These are phyloP conservation scores for Taurulus bubalis DNA, from an alignment of 2,113 vertebrate genomes.

Conservation along the genomic window DNA sequence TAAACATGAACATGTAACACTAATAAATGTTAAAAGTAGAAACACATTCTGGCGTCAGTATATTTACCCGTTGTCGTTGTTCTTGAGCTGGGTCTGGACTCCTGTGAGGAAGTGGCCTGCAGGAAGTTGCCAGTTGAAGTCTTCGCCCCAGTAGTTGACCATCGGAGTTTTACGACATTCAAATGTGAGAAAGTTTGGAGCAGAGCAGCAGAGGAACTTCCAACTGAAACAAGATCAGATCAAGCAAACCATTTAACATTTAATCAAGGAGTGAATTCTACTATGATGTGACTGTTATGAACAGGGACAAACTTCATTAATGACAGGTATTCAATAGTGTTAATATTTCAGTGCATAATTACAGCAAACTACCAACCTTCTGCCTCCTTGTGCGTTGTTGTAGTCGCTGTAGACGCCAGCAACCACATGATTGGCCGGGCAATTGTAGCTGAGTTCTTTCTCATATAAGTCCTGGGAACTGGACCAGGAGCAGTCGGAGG, in stretches of 20 bases:
- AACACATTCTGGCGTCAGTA: no score
- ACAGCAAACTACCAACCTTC: background rate
- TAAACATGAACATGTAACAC: no score
- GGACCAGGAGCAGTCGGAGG: background rate
- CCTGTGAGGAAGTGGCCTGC: background rate
- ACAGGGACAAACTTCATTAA: no score
- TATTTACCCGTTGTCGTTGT: background rate
- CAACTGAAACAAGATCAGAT: constrained; percentile 11
- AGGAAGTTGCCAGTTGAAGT: background rate
- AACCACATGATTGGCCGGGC: background rate
- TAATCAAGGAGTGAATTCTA: background rate
- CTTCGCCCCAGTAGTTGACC: constrained; percentile 16
- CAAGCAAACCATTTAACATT: background rate
- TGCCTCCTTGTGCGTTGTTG: rapidly evolving
- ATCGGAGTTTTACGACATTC: constrained; percentile 7
- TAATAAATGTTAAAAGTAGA: no score
- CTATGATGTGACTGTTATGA: background rate
- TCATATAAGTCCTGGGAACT: background rate
- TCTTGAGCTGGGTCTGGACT: background rate
- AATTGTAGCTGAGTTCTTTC: background rate
- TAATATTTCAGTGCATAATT: no score
- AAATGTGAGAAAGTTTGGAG: background rate
- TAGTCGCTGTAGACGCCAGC: background rate
- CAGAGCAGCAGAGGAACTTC: constrained; percentile 2
- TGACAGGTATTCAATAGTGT: no score